Percentiles rank a stretch among this genome's conserved stretches.
Evolutionary conservation across 2,888 invertebrate genomes (phyloP).

Genomic region (Ichneumoninae sp.): DNA sequence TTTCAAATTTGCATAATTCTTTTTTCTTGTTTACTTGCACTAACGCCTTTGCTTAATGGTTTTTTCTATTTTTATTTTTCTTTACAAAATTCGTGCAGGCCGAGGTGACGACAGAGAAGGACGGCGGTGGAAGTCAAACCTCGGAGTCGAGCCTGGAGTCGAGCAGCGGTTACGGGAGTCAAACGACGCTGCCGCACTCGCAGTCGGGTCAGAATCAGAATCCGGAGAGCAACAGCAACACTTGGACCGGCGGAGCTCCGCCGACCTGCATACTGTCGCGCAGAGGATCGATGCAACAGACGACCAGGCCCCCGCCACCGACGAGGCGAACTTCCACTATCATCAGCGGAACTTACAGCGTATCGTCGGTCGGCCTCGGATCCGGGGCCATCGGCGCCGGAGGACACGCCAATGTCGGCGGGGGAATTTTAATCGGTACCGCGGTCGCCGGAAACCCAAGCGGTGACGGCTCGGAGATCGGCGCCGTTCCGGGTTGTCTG

Average conservation of each 20-base stretch:
- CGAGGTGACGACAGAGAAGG: slow-evolving; percentile 81
- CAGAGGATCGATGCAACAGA: slow-evolving; percentile 87
- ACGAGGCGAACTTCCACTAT: slow-evolving; percentile 92
- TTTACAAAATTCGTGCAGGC: slow-evolving; percentile 71
- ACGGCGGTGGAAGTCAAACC: slow-evolving; percentile 78
- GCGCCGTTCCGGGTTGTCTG: slow-evolving; percentile 67
- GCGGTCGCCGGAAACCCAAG: slow-evolving; percentile 22
- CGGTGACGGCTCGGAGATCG: slow-evolving; percentile 55
- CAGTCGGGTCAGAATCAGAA: slow-evolving; percentile 80
- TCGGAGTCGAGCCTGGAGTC: slow-evolving; percentile 91
- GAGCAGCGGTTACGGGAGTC: slow-evolving; percentile 91
- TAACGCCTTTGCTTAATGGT: background rate
- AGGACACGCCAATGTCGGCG: slow-evolving; percentile 28
- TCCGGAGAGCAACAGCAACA: slow-evolving; percentile 65
- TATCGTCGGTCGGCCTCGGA: slow-evolving; percentile 40
- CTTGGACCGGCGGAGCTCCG: slow-evolving; percentile 75
- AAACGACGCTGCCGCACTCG: slow-evolving; percentile 88
- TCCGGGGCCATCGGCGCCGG: slow-evolving; percentile 27
- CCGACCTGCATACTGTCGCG: slow-evolving; percentile 84
- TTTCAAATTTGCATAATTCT: background rate
- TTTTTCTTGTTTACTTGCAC: background rate
- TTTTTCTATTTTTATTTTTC: background rate
- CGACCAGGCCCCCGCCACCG: slow-evolving; percentile 90
- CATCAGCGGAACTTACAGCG: slow-evolving; percentile 85
- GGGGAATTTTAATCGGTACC: slow-evolving; percentile 1